Base-by-base conservation (phyloP, 64 coral and sea anemone species). In the Actinia equina region DNA sequence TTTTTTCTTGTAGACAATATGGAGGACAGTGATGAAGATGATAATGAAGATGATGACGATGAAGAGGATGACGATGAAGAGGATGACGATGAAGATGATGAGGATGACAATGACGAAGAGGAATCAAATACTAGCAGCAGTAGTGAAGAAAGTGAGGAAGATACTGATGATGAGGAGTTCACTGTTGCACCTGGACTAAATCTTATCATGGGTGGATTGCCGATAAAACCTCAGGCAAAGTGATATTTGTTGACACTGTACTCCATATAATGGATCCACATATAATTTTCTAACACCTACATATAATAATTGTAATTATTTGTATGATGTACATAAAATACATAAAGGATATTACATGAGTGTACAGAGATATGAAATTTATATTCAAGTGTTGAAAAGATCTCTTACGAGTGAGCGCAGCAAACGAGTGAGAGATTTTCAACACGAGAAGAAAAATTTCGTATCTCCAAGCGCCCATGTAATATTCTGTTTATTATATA, bases 31-130 rank as follows among this genome's bases (percentile, higher is more conserved):
- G 86, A 88, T 70, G 56, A 23, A 43, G 82, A 78, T 63, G 89
- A 52, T 85, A 79, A 67, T 83, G 84, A 37, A 37, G 30, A 86
- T 55, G 89, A 92, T 92, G 93, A 88, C 22, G 89, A 91, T 3
- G 57, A 71, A 9, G 67, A 86, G 12, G 82, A 85, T 2, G 84
- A 84, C 10, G 77, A 52, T 3, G 88, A 89, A 4, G 88, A 89
- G 1, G 77, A 83, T 2, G 22, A 83, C 0, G 80, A 89, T 15
- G 46, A 65, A 11, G 44, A 43, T 52, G 25, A 71, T 26, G 84
- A 87, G 8, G 62, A 65, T 65, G 22, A n/a, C 3, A 10, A 74
- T 5, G 59, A 92, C n/a, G 57, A 83, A 19, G 77, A 86, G 27
- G 45, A 91, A 14, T 74, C 86, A 3, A 49, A 85, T 7, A 49